Conservation (phyloP, 2,888 invertebrate species). For the Lasioglossum calceatum region DNA sequence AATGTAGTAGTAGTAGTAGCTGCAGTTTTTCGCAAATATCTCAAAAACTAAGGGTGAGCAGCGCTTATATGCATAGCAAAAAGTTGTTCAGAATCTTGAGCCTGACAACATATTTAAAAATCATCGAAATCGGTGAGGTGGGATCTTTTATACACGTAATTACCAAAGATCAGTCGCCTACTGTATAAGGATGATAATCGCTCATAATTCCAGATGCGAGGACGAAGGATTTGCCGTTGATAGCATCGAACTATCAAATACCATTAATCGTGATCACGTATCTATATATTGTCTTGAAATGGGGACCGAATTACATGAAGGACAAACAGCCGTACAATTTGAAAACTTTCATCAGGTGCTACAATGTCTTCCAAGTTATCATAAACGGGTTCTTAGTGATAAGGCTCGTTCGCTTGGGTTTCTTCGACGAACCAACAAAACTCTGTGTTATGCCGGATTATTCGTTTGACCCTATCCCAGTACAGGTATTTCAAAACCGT, state of each 20-base stretch:
- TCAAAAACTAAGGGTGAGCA: too few species aligned
- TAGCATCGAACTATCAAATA: constrained; percentile 88
- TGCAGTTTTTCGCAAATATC: too few species aligned
- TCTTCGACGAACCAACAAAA: constrained; percentile 58
- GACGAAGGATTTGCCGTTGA: constrained; percentile 85
- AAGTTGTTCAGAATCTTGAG: too few species aligned
- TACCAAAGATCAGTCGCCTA: too few species aligned
- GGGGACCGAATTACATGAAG: constrained; percentile 90
- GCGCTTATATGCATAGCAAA: too few species aligned
- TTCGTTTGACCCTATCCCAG: not conserved
- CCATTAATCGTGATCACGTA: constrained; percentile 86
- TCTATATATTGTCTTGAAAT: constrained; percentile 86
- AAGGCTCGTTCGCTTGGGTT: constrained; percentile 84
- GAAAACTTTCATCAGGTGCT: constrained; percentile 88
- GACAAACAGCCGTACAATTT: constrained; percentile 88
- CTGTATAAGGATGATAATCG: too few species aligned
- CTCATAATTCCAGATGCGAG: constrained; percentile 51
- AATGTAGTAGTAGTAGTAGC: too few species aligned
- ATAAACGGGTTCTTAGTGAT: constrained; percentile 86
- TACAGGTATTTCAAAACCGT: constrained; percentile 14
- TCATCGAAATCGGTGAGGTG: too few species aligned
- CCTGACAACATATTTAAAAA: too few species aligned
- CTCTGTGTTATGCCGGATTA: not conserved
- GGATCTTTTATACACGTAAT: too few species aligned
- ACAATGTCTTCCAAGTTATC: constrained; percentile 90